Base-by-base conservation (phyloP, 2,888 invertebrate species). In the Gortyna flavago region DNA sequence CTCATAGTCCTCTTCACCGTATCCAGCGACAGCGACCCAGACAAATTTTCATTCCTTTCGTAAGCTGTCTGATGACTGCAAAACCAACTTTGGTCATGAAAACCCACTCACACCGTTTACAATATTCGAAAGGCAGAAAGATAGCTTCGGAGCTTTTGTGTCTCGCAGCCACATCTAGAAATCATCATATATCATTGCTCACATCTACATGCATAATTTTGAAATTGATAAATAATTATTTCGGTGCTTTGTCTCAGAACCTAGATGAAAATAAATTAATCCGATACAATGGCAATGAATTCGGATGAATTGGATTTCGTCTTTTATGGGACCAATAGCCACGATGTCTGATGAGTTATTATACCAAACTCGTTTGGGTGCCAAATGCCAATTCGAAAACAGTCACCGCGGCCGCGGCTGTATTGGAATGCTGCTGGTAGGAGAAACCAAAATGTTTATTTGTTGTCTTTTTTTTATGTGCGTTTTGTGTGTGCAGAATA, bases 261-360 rank as follows among this genome's bases (percentile, higher is more conserved):
- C 11, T 32, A 18, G 18, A 66, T 72, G 29, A 6, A 32, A 65
- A 41, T 29, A 25, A 41, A 65, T 25, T 0, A 44, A 18, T 18
- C 44, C 29, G 41, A 65, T 32, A 25, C 3, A 38, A 38, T 51
- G 7, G 29, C 25, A 44, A 54, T 41, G 11, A 32, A 74, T 74
- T n/a, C 7, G 13, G 3, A 18, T 2, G 62, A 74, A 65, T 48
- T 73, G n/a, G 57, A 41, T 44, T 74, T 57, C 11, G 38, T 65
- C 81, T 48, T 48, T 32, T 48, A 81, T 0, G 81, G 68, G n/a
- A 11, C 44, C 62, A 80, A 44, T 29, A 38, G 21, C 6, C 9
- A n/a, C 13, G 4, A 44, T 35, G 29, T 62, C 25, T 80, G 44
- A 77, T 80, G 29, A 72, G 80, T 32, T 71, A n/a, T 59, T 9